Evolutionary conservation across 2,888 invertebrate genomes (phyloP).

Genomic region (Xanthostigma xanthostigma): DNA sequence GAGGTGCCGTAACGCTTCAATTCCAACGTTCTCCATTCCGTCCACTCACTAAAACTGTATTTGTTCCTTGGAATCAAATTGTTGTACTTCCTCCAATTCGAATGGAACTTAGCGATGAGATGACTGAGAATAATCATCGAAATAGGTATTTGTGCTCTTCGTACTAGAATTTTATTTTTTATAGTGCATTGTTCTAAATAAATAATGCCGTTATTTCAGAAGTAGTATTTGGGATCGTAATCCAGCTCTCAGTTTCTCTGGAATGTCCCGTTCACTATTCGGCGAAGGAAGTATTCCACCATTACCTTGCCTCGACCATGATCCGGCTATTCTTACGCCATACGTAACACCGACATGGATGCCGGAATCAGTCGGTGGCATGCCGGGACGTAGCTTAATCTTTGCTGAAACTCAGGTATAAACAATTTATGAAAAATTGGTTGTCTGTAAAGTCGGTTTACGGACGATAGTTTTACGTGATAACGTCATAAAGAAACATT

Average conservation of each 20-base stretch:
- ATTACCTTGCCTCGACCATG: constrained; percentile 67
- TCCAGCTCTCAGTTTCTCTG: constrained; percentile 35
- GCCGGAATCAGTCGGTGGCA: constrained; percentile 74
- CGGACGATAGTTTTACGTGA: too few relatives aligned
- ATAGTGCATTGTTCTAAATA: background rate
- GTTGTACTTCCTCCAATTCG: constrained; percentile 81
- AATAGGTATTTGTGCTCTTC: background rate
- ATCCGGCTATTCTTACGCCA: constrained; percentile 70
- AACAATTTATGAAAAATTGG: background rate
- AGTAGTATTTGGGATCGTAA: constrained; percentile 19
- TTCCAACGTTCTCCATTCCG: constrained; percentile 92
- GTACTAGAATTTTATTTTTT: background rate
- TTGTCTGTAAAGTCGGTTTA: too few relatives aligned
- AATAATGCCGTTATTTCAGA: background rate
- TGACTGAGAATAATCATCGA: constrained; percentile 4
- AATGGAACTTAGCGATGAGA: constrained; percentile 70
- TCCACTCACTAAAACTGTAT: constrained; percentile 74
- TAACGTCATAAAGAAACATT: too few relatives aligned
- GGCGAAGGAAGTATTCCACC: constrained; percentile 34
- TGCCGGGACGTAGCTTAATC: constrained; percentile 66
- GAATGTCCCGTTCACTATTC: constrained; percentile 37
- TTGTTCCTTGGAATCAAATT: constrained; percentile 96
- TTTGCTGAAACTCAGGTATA: constrained; percentile 82
- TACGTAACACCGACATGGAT: constrained; percentile 83
- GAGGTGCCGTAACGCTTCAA: constrained; percentile 90